phyloP scores from a whole-genome alignment of 2,797 vertebrate genomes.

The Linurgus olivaceus region DNA sequence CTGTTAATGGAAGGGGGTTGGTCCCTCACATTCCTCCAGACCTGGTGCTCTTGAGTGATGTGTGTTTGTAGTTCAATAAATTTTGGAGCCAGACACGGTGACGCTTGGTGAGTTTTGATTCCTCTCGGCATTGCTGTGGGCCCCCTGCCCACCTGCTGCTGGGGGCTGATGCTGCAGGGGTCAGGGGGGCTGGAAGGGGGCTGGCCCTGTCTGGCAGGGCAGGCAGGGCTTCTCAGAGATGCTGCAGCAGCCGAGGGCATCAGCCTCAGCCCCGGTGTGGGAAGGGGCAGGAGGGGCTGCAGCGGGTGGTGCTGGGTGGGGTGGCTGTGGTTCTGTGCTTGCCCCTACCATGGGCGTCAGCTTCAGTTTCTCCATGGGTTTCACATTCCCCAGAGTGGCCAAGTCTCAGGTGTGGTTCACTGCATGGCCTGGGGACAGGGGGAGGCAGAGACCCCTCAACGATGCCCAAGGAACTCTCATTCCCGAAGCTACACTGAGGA shows the following conservation, averaged over 20 bases:
- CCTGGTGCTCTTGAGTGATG: not conserved
- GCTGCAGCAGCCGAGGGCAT: accelerated
- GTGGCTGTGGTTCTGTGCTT: accelerated
- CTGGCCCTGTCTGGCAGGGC: not conserved
- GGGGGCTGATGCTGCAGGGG: not conserved
- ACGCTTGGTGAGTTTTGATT: not conserved
- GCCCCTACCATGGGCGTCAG: accelerated
- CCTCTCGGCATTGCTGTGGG: accelerated
- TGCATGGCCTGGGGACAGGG: accelerated
- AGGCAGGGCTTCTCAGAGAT: not conserved
- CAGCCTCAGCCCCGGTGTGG: not conserved
- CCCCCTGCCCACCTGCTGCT: accelerated
- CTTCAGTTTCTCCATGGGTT: not conserved
- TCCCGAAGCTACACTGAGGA: accelerated
- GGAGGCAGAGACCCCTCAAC: not conserved
- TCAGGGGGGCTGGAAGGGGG: not conserved
- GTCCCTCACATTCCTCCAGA: not conserved
- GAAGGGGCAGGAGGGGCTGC: not conserved
- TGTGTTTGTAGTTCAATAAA: constrained; percentile 33
- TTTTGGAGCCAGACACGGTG: not conserved
- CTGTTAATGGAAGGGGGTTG: not conserved
- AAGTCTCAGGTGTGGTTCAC: accelerated
- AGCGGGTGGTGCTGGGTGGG: accelerated
- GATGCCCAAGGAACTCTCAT: not conserved
- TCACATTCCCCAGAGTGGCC: not conserved